These are phyloP conservation scores for Ashinkailepas kermadecensis DNA, from an alignment of 2,888 invertebrate genomes.

Conservation along the genomic window DNA sequence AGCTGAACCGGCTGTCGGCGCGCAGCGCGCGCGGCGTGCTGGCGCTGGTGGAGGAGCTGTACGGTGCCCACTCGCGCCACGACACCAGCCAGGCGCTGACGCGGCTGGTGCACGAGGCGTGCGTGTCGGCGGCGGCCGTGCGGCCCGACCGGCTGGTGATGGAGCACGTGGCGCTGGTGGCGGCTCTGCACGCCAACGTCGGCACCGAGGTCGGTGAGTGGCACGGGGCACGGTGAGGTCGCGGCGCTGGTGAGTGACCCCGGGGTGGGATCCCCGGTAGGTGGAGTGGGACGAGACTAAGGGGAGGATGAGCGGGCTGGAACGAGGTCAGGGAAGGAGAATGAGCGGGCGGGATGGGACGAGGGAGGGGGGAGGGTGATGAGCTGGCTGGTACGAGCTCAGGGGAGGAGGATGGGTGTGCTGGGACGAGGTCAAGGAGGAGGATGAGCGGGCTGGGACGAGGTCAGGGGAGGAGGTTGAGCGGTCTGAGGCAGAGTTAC, in stretches of 20 bases:
- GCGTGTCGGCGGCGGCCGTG: conserved; percentile 39
- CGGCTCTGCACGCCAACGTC: conserved; percentile 79
- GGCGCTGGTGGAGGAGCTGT: conserved; percentile 67
- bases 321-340: neutral
- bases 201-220: conserved; percentile 74
- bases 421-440: too few relatives aligned
- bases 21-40: conserved; percentile 78
- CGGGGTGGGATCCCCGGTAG: too few relatives aligned
- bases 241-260: too few relatives aligned
- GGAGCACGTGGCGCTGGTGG: conserved; percentile 74
- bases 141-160: conserved; percentile 47
- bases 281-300: too few relatives aligned
- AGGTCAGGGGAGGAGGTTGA: too few relatives aligned
- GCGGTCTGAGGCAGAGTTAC: too few relatives aligned
- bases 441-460: too few relatives aligned
- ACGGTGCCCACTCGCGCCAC: conserved; percentile 68
- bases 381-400: too few relatives aligned
- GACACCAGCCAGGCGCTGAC: conserved; percentile 70
- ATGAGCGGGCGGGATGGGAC: too few relatives aligned
- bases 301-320: neutral
- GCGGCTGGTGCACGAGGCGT: conserved; percentile 60
- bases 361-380: too few relatives aligned
- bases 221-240: neutral
- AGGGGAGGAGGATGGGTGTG: too few relatives aligned
- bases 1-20: conserved; percentile 77